Evolutionary conservation across 2,113 vertebrate genomes (phyloP).

Genomic region (Mesoclemmys tuberculata): DNA sequence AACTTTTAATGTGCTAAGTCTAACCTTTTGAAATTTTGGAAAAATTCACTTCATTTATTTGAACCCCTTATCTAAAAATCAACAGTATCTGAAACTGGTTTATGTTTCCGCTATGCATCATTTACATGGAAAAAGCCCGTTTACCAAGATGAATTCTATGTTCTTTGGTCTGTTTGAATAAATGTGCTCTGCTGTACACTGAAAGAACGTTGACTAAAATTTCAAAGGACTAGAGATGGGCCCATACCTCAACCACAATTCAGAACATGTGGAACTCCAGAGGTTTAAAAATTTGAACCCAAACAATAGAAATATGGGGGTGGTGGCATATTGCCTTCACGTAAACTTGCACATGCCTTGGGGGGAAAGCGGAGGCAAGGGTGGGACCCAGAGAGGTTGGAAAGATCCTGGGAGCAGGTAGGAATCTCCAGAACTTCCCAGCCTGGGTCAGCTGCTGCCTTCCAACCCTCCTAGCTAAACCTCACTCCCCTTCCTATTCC

Average conservation of each 20-base stretch:
- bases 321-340: not conserved
- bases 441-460: not conserved
- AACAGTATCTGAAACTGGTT: slow-evolving; percentile 26
- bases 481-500: not conserved
- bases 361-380: not conserved
- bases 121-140: slow-evolving; percentile 35
- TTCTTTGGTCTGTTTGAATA: slow-evolving; percentile 7
- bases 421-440: not conserved
- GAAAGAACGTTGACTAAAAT: not conserved
- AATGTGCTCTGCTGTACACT: not conserved
- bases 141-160: slow-evolving; percentile 11
- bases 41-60: slow-evolving; percentile 45
- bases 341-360: not conserved
- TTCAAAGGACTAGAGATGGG: slow-evolving; percentile 20
- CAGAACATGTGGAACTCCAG: slow-evolving; percentile 2
- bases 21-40: slow-evolving; percentile 40
- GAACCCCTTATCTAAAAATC: slow-evolving; percentile 14
- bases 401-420: not conserved
- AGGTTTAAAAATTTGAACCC: slow-evolving; percentile 20
- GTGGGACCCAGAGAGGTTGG: not conserved
- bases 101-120: slow-evolving; percentile 32
- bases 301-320: not conserved
- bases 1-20: not conserved
- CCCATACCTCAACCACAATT: not conserved
- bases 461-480: not conserved